phyloP scores from a whole-genome alignment of 2,113 vertebrate genomes.

The Brachyhypopomus occidentalis region DNA sequence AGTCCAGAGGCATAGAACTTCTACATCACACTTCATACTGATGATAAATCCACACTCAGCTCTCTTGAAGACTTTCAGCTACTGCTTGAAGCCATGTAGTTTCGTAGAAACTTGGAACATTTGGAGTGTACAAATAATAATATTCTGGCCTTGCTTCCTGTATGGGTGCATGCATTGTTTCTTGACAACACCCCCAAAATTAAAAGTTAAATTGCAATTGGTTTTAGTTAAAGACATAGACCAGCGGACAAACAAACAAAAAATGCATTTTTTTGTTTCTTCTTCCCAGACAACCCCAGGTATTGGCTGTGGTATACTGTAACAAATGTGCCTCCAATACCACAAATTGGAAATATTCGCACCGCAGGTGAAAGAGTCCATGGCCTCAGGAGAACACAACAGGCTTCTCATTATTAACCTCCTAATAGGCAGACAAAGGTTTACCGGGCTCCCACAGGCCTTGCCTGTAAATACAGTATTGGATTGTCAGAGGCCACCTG shows the following conservation, averaged over 20 bases:
- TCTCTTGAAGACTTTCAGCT: not conserved
- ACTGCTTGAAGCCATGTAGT: not conserved
- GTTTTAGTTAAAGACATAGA: not conserved
- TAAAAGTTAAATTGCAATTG: too few species aligned
- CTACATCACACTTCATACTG: slow-evolving; percentile 28
- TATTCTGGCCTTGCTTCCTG: not conserved
- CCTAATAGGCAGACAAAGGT: slow-evolving; percentile 48
- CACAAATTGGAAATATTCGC: slow-evolving; percentile 38
- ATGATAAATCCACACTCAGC: slow-evolving; percentile 14
- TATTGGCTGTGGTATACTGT: slow-evolving; percentile 7
- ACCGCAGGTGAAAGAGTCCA: slow-evolving; percentile 29
- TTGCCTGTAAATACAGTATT: slow-evolving; percentile 51
- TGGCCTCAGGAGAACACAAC: slow-evolving; percentile 46
- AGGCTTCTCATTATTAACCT: slow-evolving; percentile 51
- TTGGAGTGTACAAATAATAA: not conserved
- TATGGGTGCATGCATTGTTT: too few species aligned
- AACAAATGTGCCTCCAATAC: slow-evolving; percentile 15
- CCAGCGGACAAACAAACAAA: not conserved
- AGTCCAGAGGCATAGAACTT: slow-evolving; percentile 3
- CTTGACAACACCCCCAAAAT: too few species aligned
- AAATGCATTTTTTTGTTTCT: not conserved
- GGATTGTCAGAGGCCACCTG: slow-evolving; percentile 47
- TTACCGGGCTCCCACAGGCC: slow-evolving; percentile 45
- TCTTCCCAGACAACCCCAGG: not conserved
- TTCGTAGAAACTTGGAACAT: not conserved